Conservation (phyloP, 2,797 vertebrate species). For the Antrozous pallidus region DNA sequence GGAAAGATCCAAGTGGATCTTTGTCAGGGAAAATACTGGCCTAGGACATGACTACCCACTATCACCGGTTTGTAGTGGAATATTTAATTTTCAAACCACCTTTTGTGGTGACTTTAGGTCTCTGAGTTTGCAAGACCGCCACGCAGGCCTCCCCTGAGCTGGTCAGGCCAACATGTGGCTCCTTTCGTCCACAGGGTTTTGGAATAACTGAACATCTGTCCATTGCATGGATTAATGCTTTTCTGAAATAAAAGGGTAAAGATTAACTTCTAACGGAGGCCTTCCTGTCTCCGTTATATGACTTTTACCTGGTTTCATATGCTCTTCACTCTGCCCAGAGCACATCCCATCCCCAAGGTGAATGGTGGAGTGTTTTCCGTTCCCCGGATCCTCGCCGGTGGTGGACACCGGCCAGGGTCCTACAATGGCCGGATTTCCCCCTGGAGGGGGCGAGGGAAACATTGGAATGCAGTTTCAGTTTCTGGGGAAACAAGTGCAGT, state of each 20-base stretch:
- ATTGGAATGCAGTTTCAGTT: background rate
- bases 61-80: too few species aligned
- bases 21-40: too few species aligned
- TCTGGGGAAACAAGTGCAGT: background rate
- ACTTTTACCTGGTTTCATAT: background rate
- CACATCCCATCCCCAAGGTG: background rate
- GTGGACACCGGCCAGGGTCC: background rate
- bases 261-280: too few species aligned
- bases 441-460: background rate
- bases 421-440: background rate
- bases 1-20: too few species aligned
- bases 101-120: too few species aligned
- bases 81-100: too few species aligned
- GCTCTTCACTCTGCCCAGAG: background rate
- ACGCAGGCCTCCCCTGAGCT: too few species aligned
- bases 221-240: background rate
- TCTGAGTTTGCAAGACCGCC: too few species aligned
- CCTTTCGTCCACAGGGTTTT: background rate
- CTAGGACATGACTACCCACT: too few species aligned
- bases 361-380: background rate
- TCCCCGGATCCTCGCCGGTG: rapidly evolving
- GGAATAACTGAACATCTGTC: background rate
- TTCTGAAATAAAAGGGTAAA: too few species aligned
- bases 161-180: too few species aligned
- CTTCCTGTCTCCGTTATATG: background rate